Evolutionary conservation across 2,888 invertebrate genomes (phyloP).

Genomic region (Prosopocoilus inquinatus): DNA sequence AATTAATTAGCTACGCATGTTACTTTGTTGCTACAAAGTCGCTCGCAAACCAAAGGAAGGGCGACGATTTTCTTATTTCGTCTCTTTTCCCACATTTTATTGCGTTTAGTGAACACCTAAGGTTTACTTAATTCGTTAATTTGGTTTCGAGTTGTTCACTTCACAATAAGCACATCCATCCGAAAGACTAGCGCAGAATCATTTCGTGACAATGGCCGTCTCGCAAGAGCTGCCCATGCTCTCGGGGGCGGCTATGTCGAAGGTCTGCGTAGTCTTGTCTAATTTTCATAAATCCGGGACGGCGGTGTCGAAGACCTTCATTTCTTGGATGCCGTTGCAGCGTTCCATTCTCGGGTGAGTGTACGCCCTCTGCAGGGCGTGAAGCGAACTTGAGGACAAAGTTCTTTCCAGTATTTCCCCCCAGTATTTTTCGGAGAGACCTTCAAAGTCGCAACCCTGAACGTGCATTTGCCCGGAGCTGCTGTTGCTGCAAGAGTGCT

Average conservation of each 20-base stretch:
- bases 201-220: constrained; percentile 21
- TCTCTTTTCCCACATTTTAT: no score
- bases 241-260: constrained; percentile 35
- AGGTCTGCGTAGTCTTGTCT: constrained; percentile 51
- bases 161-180: constrained; percentile 3
- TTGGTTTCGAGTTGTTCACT: not conserved
- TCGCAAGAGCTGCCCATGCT: constrained; percentile 44
- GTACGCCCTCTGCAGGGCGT: constrained; percentile 53
- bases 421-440: constrained; percentile 59
- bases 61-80: no score
- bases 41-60: no score
- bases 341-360: constrained; percentile 39
- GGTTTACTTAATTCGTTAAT: not conserved
- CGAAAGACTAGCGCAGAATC: constrained; percentile 16
- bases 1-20: no score
- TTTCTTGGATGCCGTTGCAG: constrained; percentile 47
- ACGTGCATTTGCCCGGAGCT: constrained; percentile 39
- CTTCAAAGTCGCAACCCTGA: constrained; percentile 54
- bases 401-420: constrained; percentile 74
- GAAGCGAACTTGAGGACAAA: constrained; percentile 72
- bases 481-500: constrained; percentile 42
- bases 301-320: constrained; percentile 45
- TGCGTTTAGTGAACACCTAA: not conserved
- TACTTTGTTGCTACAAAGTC: no score
- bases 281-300: constrained; percentile 52